A percentile compares a stretch with the other conserved stretches of the same genome.
Conservation (phyloP, 1,140 invertebrate species). For the Pogonus chalceus region DNA sequence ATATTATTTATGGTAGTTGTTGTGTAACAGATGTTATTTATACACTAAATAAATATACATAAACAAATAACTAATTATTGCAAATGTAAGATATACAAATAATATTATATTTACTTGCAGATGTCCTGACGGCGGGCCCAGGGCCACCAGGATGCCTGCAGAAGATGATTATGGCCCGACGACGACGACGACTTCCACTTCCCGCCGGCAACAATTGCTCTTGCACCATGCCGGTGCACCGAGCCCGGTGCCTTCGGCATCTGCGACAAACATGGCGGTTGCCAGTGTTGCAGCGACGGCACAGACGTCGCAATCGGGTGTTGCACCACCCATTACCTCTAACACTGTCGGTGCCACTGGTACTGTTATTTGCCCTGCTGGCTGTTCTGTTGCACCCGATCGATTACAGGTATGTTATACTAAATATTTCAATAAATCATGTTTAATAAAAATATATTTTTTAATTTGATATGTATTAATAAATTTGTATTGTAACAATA, state of each 20-base stretch:
- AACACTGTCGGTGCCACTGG: background rate
- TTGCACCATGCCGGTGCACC: constrained; percentile 19
- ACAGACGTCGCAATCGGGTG: background rate
- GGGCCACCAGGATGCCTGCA: constrained; percentile 34
- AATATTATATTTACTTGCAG: constrained; percentile 23
- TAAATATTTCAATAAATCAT: background rate
- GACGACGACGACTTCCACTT: background rate
- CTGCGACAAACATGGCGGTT: background rate
- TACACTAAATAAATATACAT: background rate
- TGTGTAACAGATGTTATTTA: background rate
- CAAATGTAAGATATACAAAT: no score
- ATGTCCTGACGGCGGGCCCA: constrained; percentile 37
- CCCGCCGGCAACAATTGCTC: constrained; percentile 27
- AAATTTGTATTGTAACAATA: background rate
- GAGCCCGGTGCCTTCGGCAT: constrained; percentile 12
- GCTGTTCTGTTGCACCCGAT: constrained; percentile 23
- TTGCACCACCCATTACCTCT: constrained; percentile 5
- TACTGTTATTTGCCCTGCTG: constrained; percentile 22
- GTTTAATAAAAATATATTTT: background rate
- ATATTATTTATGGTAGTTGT: background rate
- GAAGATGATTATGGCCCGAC: constrained; percentile 29
- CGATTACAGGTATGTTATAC: constrained; percentile 1
- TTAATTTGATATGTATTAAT: background rate
- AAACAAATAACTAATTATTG: background rate
- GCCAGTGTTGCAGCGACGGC: no score